phyloP scores from a whole-genome alignment of 1,140 invertebrate genomes.

The Ylistrum balloti region DNA sequence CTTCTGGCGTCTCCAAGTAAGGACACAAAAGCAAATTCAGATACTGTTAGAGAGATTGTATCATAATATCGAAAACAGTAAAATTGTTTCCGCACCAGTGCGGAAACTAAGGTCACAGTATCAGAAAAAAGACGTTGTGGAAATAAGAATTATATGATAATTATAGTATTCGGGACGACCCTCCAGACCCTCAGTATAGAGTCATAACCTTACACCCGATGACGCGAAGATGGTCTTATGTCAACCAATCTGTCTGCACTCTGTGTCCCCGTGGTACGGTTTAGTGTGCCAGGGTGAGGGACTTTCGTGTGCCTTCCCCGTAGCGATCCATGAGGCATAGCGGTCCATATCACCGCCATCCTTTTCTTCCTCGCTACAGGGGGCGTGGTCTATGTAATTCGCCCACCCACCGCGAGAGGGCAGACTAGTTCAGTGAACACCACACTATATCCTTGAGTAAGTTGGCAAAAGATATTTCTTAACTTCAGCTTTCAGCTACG shows the following conservation, averaged over 20 bases:
- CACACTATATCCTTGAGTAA: not conserved
- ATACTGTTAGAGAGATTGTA: too few species aligned
- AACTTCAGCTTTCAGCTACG: not conserved
- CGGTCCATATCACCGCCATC: not conserved
- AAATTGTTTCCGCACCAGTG: too few species aligned
- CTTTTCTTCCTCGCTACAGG: not conserved
- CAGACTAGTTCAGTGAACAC: not conserved
- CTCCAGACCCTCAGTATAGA: not conserved
- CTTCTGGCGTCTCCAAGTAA: too few species aligned
- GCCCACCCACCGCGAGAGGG: conserved; percentile 10
- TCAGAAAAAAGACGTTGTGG: too few species aligned
- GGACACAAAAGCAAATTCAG: too few species aligned
- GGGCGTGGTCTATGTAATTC: not conserved
- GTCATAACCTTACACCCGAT: conserved; percentile 11
- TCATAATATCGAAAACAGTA: too few species aligned
- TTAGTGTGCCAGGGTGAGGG: not conserved
- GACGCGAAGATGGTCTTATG: not conserved
- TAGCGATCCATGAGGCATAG: not conserved
- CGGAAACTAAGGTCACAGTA: too few species aligned
- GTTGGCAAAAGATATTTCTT: not conserved
- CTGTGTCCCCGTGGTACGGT: not conserved
- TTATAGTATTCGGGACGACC: not conserved
- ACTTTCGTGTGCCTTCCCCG: not conserved
- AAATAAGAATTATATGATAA: too few species aligned
- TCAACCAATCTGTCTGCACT: conserved; percentile 32